Percentiles rank a stretch among this genome's conserved stretches.
Evolutionary conservation across 2,113 vertebrate genomes (phyloP).

Genomic region (crab-eating macaque (Macaca fascicularis)): T2T-MFA8v1.1 NC_088376.1:56555001-56555500

Average conservation of each 20-base stretch:
- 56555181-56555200: slow-evolving; percentile 41
- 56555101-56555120: not conserved
- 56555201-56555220: not conserved
- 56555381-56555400: not conserved
- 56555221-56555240: not conserved
- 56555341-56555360: not conserved
- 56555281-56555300: not conserved
- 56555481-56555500: too few species aligned
- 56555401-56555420: not conserved
- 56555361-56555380: not conserved
- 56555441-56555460: not conserved
- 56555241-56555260: not conserved
- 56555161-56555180: slow-evolving; percentile 33
- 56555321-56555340: not conserved
- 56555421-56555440: not conserved
- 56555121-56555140: not conserved
- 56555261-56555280: not conserved
- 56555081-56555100: slow-evolving; percentile 45
- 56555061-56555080: slow-evolving; percentile 22
- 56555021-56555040: slow-evolving; percentile 34
- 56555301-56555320: not conserved
- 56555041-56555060: not conserved
- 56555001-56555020: slow-evolving; percentile 56
- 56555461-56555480: not conserved
- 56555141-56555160: not conserved